phyloP scores from a whole-genome alignment of 2,113 vertebrate species.

The Onychorhynchus coronatus region DNA sequence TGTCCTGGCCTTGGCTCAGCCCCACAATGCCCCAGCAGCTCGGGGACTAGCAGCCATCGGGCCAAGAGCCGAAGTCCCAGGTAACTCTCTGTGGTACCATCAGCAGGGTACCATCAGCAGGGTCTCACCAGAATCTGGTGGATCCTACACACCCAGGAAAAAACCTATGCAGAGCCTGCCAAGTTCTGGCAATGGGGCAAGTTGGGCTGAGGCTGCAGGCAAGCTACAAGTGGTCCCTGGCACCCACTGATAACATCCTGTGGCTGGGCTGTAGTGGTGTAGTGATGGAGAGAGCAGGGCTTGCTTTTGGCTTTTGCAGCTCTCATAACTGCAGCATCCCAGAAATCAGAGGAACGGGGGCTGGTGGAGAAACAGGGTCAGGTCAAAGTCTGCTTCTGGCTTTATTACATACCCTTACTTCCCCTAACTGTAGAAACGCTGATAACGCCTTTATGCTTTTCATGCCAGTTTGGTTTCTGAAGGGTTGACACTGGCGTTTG shows the following conservation, averaged over 20 bases:
- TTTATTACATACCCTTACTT: background rate
- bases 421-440: background rate
- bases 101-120: no score
- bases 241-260: fast-evolving
- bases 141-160: background rate
- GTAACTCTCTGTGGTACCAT: background rate
- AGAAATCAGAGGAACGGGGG: background rate
- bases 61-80: background rate
- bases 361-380: background rate
- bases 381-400: background rate
- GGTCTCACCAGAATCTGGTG: background rate
- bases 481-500: background rate
- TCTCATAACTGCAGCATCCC: background rate
- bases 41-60: background rate
- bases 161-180: fast-evolving
- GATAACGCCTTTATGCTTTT: background rate
- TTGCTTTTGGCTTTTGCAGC: background rate
- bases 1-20: background rate
- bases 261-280: background rate
- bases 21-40: background rate
- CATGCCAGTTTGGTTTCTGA: background rate
- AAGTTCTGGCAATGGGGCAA: background rate
- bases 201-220: background rate
- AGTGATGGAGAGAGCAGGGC: fast-evolving
- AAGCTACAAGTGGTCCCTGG: background rate